Conservation (phyloP, 2,888 invertebrate genomes). For the Thelaira solivaga region DNA sequence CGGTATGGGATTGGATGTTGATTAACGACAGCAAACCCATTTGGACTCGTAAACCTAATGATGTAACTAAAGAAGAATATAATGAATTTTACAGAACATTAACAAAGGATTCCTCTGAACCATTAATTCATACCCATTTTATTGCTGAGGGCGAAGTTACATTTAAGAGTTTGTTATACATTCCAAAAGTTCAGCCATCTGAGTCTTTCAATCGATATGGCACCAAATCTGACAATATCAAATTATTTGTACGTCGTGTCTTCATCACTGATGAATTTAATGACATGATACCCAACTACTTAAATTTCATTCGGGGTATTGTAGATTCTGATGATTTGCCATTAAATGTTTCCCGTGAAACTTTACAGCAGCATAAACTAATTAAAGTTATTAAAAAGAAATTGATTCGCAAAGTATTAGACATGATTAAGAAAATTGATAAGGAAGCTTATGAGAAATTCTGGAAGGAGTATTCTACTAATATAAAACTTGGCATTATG, state of each 20-base stretch:
- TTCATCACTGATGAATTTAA: slow-evolving; percentile 99
- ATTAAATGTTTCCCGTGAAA: slow-evolving; percentile 98
- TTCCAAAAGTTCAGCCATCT: slow-evolving; percentile 92
- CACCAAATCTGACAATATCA: slow-evolving; percentile 95
- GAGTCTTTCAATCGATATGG: slow-evolving; percentile 98
- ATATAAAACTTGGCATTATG: slow-evolving; percentile 96
- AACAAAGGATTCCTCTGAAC: slow-evolving; percentile 91
- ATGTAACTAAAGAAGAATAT: slow-evolving; percentile 93
- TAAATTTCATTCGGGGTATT: slow-evolving; percentile 96
- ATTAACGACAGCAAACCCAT: slow-evolving; percentile 98
- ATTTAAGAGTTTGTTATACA: slow-evolving; percentile 96
- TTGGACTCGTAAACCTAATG: slow-evolving; percentile 95
- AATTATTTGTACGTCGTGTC: slow-evolving; percentile 97
- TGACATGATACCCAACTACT: slow-evolving; percentile 99
- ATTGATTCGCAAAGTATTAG: slow-evolving; percentile 95
- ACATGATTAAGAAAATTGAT: slow-evolving; percentile 98
- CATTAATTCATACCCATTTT: slow-evolving; percentile 92
- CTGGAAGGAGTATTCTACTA: slow-evolving; percentile 99
- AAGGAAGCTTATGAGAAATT: slow-evolving; percentile 93
- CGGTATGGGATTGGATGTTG: slow-evolving; percentile 98
- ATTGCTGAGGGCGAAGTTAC: slow-evolving; percentile 99
- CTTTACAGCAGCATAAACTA: slow-evolving; percentile 98
- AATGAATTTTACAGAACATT: slow-evolving; percentile 96
- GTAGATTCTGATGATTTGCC: slow-evolving; percentile 99
- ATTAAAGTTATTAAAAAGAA: slow-evolving; percentile 99